A percentile compares a stretch with the other conserved stretches of the same genome.
phyloP scores from a whole-genome alignment of 2,113 vertebrate species.

The Scartelaos histophorus region DNA sequence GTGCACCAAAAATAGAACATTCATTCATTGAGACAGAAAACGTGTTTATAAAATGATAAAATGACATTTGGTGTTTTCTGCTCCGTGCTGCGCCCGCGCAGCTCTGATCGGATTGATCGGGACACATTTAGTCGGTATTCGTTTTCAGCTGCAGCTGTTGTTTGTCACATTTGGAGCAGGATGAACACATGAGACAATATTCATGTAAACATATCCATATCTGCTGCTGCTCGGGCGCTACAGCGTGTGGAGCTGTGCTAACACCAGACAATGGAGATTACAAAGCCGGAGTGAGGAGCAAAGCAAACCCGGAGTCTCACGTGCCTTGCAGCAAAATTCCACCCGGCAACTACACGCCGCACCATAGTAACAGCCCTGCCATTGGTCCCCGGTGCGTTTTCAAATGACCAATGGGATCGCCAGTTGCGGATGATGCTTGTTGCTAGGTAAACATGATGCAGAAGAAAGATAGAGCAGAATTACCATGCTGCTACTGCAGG shows the following conservation, averaged over 20 bases:
- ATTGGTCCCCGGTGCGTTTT: constrained; percentile 83
- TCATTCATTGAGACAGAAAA: neutral
- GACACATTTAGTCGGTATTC: neutral
- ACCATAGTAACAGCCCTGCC: constrained; percentile 87
- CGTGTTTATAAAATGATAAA: too few species aligned
- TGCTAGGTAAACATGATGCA: constrained; percentile 91
- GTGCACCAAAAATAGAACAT: neutral
- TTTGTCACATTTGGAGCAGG: neutral
- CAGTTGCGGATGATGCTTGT: constrained; percentile 86
- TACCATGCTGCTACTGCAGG: constrained; percentile 76
- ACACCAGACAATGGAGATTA: constrained; percentile 77
- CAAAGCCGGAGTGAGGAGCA: constrained; percentile 67
- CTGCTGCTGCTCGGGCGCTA: too few species aligned
- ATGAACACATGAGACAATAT: constrained; percentile 34
- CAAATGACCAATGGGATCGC: constrained; percentile 85
- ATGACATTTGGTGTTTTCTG: too few species aligned
- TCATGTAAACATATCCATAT: constrained; percentile 48
- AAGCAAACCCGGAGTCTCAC: constrained; percentile 80
- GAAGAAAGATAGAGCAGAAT: constrained; percentile 88
- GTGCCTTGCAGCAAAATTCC: constrained; percentile 87
- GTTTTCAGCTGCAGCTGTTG: neutral
- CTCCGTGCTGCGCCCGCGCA: too few species aligned
- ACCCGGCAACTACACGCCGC: constrained; percentile 85
- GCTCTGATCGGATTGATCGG: too few species aligned
- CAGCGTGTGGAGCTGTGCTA: constrained; percentile 73